A percentile compares a stretch with the other conserved stretches of the same genome.
These are phyloP conservation scores for Tubulanus polymorphus DNA, from an alignment of 2,888 invertebrate species.

Conservation along the genomic window DNA sequence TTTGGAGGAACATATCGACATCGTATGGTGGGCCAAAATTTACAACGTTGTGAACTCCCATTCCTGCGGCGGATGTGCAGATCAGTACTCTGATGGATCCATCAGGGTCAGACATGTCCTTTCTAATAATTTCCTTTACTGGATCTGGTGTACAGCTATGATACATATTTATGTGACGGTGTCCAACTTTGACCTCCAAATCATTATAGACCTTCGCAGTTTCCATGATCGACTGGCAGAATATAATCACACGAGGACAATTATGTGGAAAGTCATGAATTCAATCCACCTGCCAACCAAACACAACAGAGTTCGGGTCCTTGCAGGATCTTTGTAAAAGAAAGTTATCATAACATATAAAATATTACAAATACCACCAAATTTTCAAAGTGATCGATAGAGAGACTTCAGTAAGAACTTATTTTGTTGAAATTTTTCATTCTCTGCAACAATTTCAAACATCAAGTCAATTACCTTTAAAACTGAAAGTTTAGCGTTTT, in stretches of 20 bases:
- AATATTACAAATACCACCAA: no score
- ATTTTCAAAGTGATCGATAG: no score
- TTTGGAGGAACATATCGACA: constrained; percentile 21
- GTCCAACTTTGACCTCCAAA: constrained; percentile 11
- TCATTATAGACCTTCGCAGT: constrained; percentile 13
- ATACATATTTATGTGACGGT: constrained; percentile 14
- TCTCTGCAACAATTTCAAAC: constrained; percentile 3
- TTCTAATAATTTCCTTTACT: constrained; percentile 16
- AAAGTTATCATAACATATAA: no score
- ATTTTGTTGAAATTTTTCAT: constrained; percentile 6
- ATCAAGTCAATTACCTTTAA: background rate
- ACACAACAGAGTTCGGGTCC: no score
- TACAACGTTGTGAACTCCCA: constrained; percentile 16
- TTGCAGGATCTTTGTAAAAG: no score
- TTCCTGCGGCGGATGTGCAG: constrained; percentile 19
- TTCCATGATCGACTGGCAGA: constrained; percentile 15
- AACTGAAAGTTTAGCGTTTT: constrained; percentile 12
- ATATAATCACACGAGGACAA: constrained; percentile 14
- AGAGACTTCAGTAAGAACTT: no score
- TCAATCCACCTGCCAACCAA: constrained; percentile 1
- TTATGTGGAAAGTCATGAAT: background rate
- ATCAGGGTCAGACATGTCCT: constrained; percentile 13
- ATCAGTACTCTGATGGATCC: constrained; percentile 15
- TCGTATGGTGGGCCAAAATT: constrained; percentile 17
- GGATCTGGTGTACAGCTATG: constrained; percentile 17